A percentile compares a stretch with the other conserved stretches of the same genome.
Evolutionary conservation across 2,113 vertebrate genomes (phyloP).

Genomic region (Macquaria australasica): DNA sequence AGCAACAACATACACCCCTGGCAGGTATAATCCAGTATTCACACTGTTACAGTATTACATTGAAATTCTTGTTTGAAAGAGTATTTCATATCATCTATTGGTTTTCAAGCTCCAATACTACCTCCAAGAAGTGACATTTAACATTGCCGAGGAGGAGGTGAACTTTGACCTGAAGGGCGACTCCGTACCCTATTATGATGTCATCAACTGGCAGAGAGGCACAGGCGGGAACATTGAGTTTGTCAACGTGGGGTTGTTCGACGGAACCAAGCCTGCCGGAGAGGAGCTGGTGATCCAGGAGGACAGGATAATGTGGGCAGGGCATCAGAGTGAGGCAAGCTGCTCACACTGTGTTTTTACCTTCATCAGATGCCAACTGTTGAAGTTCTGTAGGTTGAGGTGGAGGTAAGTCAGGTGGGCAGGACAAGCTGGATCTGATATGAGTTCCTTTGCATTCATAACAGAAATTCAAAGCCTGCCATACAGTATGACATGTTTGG

Average conservation of each 20-base stretch:
- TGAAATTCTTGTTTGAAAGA: not conserved
- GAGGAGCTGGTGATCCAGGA: conserved; percentile 82
- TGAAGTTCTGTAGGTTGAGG: conserved; percentile 83
- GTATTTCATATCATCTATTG: not conserved
- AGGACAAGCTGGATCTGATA: conserved; percentile 27
- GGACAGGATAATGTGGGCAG: conserved; percentile 77
- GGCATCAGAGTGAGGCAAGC: conserved; percentile 84
- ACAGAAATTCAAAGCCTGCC: not conserved
- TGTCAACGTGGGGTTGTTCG: conserved; percentile 83
- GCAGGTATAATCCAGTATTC: conserved; percentile 75
- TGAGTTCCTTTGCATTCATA: conserved; percentile 6
- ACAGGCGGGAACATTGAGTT: conserved; percentile 76
- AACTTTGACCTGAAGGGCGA: conserved; percentile 85
- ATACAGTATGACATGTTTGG: not conserved
- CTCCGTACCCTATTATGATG: conserved; percentile 83
- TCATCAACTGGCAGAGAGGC: conserved; percentile 85
- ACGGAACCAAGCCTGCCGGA: conserved; percentile 77
- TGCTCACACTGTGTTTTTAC: conserved; percentile 83
- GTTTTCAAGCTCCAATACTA: conserved; percentile 80
- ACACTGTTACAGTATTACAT: not conserved
- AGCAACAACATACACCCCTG: conserved; percentile 78
- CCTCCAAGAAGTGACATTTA: conserved; percentile 81
- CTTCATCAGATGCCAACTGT: conserved; percentile 83
- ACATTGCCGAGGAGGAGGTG: conserved; percentile 76
- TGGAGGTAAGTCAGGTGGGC: conserved; percentile 79